phyloP scores from a whole-genome alignment of 2,797 vertebrate species.

The Rallus crepitans region DNA sequence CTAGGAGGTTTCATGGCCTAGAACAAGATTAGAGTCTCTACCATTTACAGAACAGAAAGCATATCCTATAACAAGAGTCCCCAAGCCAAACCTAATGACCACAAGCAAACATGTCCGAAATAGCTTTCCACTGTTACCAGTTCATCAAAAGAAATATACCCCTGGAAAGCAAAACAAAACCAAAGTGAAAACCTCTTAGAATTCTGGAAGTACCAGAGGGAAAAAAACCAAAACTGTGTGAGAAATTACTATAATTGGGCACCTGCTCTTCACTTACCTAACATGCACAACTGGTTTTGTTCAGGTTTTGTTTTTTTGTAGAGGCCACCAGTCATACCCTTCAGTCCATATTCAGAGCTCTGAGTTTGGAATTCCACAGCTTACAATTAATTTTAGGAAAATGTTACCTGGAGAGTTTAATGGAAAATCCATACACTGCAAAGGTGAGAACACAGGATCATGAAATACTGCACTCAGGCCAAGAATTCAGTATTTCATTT shows the following conservation, averaged over 20 bases:
- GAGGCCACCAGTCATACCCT: background rate
- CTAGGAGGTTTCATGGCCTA: background rate
- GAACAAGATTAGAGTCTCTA: background rate
- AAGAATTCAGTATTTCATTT: constrained; percentile 5
- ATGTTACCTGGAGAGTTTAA: background rate
- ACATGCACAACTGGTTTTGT: background rate
- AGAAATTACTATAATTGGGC: background rate
- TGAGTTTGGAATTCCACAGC: background rate
- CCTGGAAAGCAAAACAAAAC: background rate
- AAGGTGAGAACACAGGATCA: background rate
- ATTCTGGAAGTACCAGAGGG: background rate
- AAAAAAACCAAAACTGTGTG: background rate
- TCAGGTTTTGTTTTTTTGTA: background rate
- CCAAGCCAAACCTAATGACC: background rate
- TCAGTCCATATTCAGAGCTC: background rate
- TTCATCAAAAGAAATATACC: background rate
- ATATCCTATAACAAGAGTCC: background rate
- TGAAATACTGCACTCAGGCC: background rate
- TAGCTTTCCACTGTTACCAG: background rate
- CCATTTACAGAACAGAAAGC: background rate
- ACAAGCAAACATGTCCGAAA: background rate
- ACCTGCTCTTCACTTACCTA: background rate
- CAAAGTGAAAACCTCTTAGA: background rate
- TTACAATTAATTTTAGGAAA: background rate
- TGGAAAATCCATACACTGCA: background rate